A percentile compares a stretch with the other conserved stretches of the same genome.
phyloP scores from a whole-genome alignment of 37 sponge, comb jelly and placozoan species.

The Diacarnus erythraeanus region DNA sequence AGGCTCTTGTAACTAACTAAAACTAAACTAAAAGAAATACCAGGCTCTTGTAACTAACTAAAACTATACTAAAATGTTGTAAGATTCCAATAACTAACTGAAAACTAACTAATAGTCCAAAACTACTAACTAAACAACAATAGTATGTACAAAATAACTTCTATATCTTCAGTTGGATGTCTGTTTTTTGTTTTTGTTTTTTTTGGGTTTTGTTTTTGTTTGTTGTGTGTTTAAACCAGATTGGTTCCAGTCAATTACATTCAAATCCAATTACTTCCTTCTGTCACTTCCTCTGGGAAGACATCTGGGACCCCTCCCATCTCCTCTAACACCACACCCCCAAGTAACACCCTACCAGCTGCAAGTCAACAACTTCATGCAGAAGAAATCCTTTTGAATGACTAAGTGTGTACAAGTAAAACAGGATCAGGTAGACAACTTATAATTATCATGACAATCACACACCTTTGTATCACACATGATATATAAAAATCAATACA shows the following conservation, averaged over 20 bases:
- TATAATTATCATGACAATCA: neutral
- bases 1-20: too few relatives aligned
- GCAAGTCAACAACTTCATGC: neutral
- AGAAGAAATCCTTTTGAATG: slow-evolving; percentile 10
- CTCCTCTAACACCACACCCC: neutral
- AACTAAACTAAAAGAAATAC: too few relatives aligned
- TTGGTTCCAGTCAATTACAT: slow-evolving; percentile 59
- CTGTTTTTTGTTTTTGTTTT: too few relatives aligned
- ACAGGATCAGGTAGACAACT: neutral
- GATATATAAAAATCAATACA: too few relatives aligned
- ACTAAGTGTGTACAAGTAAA: neutral
- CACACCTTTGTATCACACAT: too few relatives aligned
- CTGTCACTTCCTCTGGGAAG: neutral
- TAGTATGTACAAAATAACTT: too few relatives aligned
- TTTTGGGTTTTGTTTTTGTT: neutral
- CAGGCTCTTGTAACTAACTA: too few relatives aligned
- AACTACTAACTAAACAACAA: too few relatives aligned
- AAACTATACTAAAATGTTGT: too few relatives aligned
- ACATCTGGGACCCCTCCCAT: slow-evolving; percentile 1
- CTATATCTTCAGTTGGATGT: too few relatives aligned
- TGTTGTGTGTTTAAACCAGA: slow-evolving; percentile 17
- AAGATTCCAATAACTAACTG: too few relatives aligned
- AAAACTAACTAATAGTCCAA: too few relatives aligned
- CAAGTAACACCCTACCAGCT: neutral
- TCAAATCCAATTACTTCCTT: slow-evolving; percentile 7